Base-by-base conservation (phyloP, 35 echinoderm and acorn worm genomes). In the Apostichopus parvimensis region DNA sequence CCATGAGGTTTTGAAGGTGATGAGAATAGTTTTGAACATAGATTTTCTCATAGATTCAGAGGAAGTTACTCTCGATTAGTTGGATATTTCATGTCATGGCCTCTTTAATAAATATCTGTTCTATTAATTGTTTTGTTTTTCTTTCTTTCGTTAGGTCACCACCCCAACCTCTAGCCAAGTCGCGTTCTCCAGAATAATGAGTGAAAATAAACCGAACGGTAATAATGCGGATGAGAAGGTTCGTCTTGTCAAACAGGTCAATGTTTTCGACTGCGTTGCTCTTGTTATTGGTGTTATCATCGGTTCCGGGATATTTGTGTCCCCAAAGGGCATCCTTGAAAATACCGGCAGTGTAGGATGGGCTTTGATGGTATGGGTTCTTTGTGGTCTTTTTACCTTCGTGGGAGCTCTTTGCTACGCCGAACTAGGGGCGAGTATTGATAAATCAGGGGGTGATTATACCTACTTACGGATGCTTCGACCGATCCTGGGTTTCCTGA, bases 281-380 rank as follows among this genome's bases (percentile, higher is more conserved):
- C 60, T 96, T 13, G 86, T 91, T 9, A 90, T 96, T 12, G 96
- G 96, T 0, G 64, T 68, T 15, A 95, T 95, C 81, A 95, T 98
- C 28, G 96, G 96, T 9, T 93, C 93, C 17, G 96, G 96, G n/a
- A 98, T 98, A 28, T 98, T 98, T 25, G 80, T 97, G 24, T 97
- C 95, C 11, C 95, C 95, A 5, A 94, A 91, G 34, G 90, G 90
- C 53, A 88, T 96, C 79, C 86, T 96, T 5, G 72, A 73, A 1
- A 94, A 96, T 84, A 89, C 92, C 15, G 95, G 93, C 13, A 87
- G 90, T 6, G 79, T 94, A 1, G 95, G 95, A 9, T 89, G 77
- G 81, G 73, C 95, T 1, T 54, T 97, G 4, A 57, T 92, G 15
- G 78, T 98, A 23, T 98, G 96, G 96, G 53, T 87, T 6, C 60